Evolutionary conservation across 2,113 vertebrate species (phyloP).

Genomic region (Vulpes lagopus): DNA sequence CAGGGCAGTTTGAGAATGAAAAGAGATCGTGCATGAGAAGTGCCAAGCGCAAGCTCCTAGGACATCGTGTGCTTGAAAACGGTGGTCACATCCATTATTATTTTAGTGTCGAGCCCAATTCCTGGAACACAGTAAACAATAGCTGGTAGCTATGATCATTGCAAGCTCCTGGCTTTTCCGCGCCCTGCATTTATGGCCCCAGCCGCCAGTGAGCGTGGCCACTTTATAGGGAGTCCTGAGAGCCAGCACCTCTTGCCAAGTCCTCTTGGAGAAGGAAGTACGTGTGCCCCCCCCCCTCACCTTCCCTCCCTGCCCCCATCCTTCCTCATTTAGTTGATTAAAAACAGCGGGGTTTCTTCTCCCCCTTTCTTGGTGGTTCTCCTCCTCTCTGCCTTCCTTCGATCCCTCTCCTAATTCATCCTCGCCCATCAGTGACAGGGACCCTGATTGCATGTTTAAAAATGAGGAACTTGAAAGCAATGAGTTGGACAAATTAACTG

Average conservation of each 20-base stretch:
- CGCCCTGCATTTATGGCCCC: not conserved
- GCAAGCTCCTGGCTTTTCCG: not conserved
- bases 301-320: not conserved
- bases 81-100: not conserved
- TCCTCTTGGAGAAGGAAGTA: not conserved
- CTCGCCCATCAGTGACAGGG: not conserved
- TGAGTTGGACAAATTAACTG: constrained; percentile 50
- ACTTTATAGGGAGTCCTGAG: not conserved
- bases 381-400: not conserved
- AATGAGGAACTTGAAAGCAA: not conserved
- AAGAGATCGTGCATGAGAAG: not conserved
- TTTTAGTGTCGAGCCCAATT: not conserved
- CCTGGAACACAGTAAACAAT: constrained; percentile 31
- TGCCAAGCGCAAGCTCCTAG: not conserved
- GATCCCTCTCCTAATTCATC: not conserved
- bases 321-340: constrained; percentile 31
- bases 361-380: rapidly evolving
- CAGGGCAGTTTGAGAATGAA: not conserved
- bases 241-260: not conserved
- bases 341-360: not conserved
- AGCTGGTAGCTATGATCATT: not conserved
- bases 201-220: not conserved
- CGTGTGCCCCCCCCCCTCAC: not conserved
- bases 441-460: not conserved
- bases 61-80: not conserved